Evolutionary conservation across 2,888 invertebrate genomes (phyloP).

Genomic region (Acrocyrtus sp.): DNA sequence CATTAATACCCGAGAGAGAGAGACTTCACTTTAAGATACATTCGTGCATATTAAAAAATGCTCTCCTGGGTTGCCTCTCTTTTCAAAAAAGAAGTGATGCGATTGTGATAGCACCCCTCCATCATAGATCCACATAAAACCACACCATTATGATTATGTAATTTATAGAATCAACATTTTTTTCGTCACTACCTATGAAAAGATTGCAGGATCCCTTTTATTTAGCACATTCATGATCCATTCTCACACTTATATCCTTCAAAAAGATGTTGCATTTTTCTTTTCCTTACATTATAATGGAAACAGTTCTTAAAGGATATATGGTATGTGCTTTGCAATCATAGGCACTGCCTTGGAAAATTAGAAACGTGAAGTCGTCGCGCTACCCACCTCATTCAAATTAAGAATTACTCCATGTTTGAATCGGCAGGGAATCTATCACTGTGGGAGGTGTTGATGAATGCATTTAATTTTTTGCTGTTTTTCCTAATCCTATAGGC

Average conservation of each 20-base stretch:
- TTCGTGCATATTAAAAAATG: conserved; percentile 5
- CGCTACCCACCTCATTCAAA: conserved; percentile 29
- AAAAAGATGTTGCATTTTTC: no score
- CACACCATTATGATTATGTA: conserved; percentile 8
- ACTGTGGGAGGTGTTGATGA: conserved; percentile 57
- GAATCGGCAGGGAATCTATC: conserved; percentile 53
- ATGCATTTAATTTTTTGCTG: conserved; percentile 43
- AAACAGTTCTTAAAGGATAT: no score
- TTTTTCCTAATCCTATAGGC: conserved; percentile 10
- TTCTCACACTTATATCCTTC: conserved; percentile 8
- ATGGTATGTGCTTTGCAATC: not conserved
- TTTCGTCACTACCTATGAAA: conserved; percentile 2
- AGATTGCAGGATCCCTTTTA: not conserved
- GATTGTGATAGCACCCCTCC: conserved; percentile 9
- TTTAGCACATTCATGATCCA: conserved; percentile 28
- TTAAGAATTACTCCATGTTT: conserved; percentile 34
- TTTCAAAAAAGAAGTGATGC: not conserved
- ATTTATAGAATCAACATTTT: conserved; percentile 26
- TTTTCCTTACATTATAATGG: no score
- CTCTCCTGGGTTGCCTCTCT: no score
- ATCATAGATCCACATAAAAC: not conserved
- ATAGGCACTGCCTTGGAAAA: conserved; percentile 8
- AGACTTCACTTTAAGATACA: no score
- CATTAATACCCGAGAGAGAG: no score
- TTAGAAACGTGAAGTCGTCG: conserved; percentile 5